Base-by-base conservation (phyloP, 2,888 invertebrate species). In the Megaustenia siamemsis region DNA sequence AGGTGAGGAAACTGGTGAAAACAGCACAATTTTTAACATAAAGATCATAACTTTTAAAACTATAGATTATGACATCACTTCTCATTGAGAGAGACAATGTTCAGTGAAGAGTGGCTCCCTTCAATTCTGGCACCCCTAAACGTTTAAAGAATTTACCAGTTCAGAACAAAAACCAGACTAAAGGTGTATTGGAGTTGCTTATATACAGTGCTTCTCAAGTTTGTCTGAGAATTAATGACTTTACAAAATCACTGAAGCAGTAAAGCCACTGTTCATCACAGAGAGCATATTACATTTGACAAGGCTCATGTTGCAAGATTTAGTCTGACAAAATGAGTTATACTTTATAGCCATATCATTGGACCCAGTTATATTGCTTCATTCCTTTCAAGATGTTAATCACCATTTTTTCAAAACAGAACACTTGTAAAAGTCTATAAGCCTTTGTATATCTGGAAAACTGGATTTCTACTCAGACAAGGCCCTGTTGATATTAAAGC, bases 401-500 rank as follows among this genome's bases (percentile, higher is more conserved):
- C 82, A 40, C 53, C n/a, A 35, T 10, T 21, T 3, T 66, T 66
- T 35, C 32, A 63, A 86, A 86, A 32, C 86, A 91, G 92, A 32
- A 84, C 90, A 40, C 88, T 89, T 69, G 38, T 88, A 53, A 86
- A 89, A 60, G 73, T 92, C 32, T 89, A 87, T 56, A 86, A 86
- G 56, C 87, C 90, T 10, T 78, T 87, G 24, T 78, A 90, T 45
- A 38, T 91, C 40, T 92, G 92, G 92, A 90, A 89, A 68, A 86
- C 86, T 66, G 92, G 92, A 3, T 78, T 89, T 18, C 86, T 91
- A 12, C 75, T 91, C n/a, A 88, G 89, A 77, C 90, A 89, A 75
- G 92, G 92, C 5, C 90, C 89, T 32, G 88, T 90, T 1, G 88
- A 88, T 56, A 69, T 90, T 12, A 87, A 89, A 24, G 56, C 90